Evolutionary conservation across 2,113 vertebrate genomes (phyloP).

Genomic region (Oceanodroma tethys): DNA sequence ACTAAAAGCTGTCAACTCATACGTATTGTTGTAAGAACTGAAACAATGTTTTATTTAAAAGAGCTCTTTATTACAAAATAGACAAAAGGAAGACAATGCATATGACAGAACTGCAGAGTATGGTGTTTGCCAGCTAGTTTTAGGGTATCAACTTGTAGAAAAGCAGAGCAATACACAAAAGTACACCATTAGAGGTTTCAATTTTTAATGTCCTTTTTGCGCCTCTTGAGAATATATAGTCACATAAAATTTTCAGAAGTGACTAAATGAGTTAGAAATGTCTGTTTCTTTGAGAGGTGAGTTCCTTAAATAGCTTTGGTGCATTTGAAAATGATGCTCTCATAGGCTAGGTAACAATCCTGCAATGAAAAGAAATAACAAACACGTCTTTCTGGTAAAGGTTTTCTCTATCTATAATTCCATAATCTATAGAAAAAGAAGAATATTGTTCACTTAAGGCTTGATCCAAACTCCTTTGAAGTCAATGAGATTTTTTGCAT

Average conservation of each 20-base stretch:
- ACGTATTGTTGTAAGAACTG: neutral
- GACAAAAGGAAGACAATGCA: neutral
- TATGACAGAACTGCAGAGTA: neutral
- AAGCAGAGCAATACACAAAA: neutral
- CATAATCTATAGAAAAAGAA: neutral
- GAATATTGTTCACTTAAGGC: neutral
- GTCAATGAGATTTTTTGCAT: neutral
- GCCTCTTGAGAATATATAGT: neutral
- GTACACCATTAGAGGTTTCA: too few relatives aligned
- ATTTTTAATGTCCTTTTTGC: neutral
- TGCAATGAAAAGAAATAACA: neutral
- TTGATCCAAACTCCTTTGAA: neutral
- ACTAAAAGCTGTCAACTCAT: neutral
- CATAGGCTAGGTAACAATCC: neutral
- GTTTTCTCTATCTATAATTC: neutral
- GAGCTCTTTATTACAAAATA: neutral
- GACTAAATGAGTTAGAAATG: neutral
- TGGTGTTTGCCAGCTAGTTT: neutral
- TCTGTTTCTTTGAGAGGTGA: neutral
- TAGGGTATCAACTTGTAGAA: neutral
- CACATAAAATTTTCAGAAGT: neutral
- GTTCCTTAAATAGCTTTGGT: neutral
- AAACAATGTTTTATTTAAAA: neutral
- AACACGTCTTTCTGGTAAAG: neutral
- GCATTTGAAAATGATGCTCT: neutral